A percentile compares a stretch with the other conserved stretches of the same genome.
phyloP scores from a whole-genome alignment of 2,797 vertebrate species.

The Hirundo rustica region DNA sequence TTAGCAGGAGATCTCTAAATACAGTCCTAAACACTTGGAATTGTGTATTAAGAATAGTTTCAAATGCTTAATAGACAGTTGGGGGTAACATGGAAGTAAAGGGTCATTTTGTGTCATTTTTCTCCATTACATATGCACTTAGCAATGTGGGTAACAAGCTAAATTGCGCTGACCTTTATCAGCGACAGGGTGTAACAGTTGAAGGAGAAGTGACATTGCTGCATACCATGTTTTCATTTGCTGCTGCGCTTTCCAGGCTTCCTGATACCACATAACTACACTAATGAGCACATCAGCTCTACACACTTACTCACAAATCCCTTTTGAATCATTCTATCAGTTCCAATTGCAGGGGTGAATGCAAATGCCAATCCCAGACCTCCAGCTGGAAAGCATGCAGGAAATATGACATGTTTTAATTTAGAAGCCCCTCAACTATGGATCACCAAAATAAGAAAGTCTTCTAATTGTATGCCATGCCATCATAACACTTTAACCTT shows the following conservation, averaged over 20 bases:
- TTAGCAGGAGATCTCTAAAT: background rate
- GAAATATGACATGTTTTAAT: background rate
- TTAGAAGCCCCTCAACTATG: background rate
- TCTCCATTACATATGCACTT: background rate
- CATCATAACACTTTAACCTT: background rate
- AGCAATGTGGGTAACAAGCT: conserved; percentile 15
- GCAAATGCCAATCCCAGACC: background rate
- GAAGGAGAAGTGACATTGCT: conserved; percentile 23
- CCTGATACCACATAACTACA: conserved; percentile 34
- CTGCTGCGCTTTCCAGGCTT: conserved; percentile 8
- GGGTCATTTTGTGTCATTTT: background rate
- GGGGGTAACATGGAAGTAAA: background rate
- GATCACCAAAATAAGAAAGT: background rate
- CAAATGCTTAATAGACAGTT: background rate
- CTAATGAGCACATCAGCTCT: conserved; percentile 43
- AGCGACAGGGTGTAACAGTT: background rate
- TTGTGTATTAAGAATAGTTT: conserved; percentile 6
- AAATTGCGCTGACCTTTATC: conserved; percentile 58
- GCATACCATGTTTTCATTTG: background rate
- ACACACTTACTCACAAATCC: conserved; percentile 13
- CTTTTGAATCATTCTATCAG: background rate
- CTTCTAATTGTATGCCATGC: background rate
- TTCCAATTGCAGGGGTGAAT: background rate
- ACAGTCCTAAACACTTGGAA: conserved; percentile 1
- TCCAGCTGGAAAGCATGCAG: background rate